Percentiles rank a stretch among this genome's conserved stretches.
phyloP scores from a whole-genome alignment of 2,888 invertebrate genomes.

The Gymnoscelis rufifasciata region DNA sequence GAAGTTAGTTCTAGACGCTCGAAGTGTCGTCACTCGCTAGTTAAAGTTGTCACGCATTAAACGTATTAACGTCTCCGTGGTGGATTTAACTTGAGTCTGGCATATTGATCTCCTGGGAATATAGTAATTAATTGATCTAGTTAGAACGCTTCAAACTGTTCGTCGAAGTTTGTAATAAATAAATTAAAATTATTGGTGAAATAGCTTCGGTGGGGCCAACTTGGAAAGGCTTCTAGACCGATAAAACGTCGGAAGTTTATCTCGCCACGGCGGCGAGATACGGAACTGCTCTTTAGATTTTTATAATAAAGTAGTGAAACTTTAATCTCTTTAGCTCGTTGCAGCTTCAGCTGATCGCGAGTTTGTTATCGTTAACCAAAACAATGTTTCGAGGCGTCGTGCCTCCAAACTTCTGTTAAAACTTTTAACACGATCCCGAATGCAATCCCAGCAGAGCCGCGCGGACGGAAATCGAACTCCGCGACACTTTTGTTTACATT shows the following conservation, averaged over 20 bases:
- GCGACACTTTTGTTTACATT: slow-evolving; percentile 57
- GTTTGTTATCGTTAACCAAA: slow-evolving; percentile 48
- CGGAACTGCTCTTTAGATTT: slow-evolving; percentile 21
- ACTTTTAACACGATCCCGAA: slow-evolving; percentile 65
- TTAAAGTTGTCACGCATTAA: slow-evolving; percentile 62
- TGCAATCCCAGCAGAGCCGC: slow-evolving; percentile 57
- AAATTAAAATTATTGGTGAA: slow-evolving; percentile 27
- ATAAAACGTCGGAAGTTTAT: slow-evolving; percentile 25
- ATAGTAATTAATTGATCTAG: slow-evolving; percentile 55
- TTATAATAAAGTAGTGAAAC: slow-evolving; percentile 20
- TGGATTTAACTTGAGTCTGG: slow-evolving; percentile 49
- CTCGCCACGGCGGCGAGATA: slow-evolving; percentile 10
- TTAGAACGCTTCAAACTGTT: slow-evolving; percentile 36
- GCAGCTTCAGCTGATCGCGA: slow-evolving; percentile 38
- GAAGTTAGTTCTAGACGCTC: slow-evolving; percentile 46
- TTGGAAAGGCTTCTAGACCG: slow-evolving; percentile 25
- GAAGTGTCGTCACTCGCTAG: slow-evolving; percentile 54
- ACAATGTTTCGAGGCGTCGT: slow-evolving; percentile 46
- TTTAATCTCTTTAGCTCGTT: slow-evolving; percentile 25
- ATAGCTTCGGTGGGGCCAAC: slow-evolving; percentile 19
- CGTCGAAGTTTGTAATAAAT: slow-evolving; percentile 26
- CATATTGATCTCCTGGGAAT: slow-evolving; percentile 54
- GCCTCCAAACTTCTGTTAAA: slow-evolving; percentile 51
- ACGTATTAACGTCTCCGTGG: slow-evolving; percentile 60
- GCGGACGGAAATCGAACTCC: slow-evolving; percentile 49